A percentile compares a stretch with the other conserved stretches of the same genome.
Conservation (phyloP, 2,113 vertebrate genomes). For the Heptranchias perlo region DNA sequence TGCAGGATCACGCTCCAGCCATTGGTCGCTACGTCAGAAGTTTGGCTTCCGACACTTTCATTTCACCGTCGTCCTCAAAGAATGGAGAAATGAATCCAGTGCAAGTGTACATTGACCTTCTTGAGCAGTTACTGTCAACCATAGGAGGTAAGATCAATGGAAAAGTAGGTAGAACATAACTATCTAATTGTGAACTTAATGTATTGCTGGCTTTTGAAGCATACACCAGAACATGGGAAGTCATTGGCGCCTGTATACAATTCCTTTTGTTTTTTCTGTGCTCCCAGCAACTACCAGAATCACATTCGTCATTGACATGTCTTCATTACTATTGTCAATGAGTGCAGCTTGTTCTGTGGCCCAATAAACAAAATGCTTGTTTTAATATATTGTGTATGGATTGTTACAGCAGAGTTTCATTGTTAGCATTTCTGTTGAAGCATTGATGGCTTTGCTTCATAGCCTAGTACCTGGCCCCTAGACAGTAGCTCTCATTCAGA, state of each 20-base stretch:
- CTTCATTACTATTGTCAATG: not conserved
- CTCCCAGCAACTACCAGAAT: not conserved
- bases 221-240: not conserved
- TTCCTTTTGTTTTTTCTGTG: not conserved
- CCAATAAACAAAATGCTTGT: not conserved
- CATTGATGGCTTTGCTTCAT: not conserved
- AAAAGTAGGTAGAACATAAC: not conserved
- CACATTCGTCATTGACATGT: not conserved
- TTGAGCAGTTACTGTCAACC: conserved; percentile 84
- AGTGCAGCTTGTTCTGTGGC: not conserved
- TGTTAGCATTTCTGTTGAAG: not conserved
- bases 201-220: not conserved
- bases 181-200: not conserved
- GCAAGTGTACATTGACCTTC: conserved; percentile 80
- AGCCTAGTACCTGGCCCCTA: not conserved
- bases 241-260: not conserved
- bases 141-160: conserved; percentile 71
- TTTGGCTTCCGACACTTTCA: conserved; percentile 66
- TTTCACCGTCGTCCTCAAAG: conserved; percentile 60
- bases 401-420: not conserved
- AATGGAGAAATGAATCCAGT: conserved; percentile 75
- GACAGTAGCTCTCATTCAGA: no score
- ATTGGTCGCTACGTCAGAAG: conserved; percentile 80
- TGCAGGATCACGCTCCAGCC: conserved; percentile 91
- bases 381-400: not conserved